Conservation (phyloP, 2,113 vertebrate species). For the Chloropsis cyanopogon region DNA sequence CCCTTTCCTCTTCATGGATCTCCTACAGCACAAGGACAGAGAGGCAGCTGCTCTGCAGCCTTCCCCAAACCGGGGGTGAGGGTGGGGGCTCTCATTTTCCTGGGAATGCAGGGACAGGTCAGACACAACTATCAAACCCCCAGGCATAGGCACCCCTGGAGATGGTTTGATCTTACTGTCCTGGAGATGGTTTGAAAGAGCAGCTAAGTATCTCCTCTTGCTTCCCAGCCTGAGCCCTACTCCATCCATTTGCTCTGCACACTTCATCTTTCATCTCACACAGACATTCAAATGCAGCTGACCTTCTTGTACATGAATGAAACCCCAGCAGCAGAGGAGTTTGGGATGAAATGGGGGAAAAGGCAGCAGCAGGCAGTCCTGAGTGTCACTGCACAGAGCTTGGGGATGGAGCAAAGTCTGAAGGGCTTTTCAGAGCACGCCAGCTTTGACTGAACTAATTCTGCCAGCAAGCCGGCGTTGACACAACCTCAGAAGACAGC, state of each 20-base stretch:
- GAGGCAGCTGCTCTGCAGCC: background rate
- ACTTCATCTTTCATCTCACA: background rate
- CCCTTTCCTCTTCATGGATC: background rate
- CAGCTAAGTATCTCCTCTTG: background rate
- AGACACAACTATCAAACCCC: background rate
- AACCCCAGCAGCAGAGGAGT: background rate
- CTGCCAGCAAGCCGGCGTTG: background rate
- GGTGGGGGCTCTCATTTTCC: background rate
- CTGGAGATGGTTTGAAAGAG: background rate
- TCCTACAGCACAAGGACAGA: background rate
- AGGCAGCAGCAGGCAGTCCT: background rate
- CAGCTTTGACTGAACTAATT: conserved; percentile 26
- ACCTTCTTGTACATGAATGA: background rate
- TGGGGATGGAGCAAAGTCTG: background rate
- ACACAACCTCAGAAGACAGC: conserved; percentile 28
- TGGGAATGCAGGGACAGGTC: background rate
- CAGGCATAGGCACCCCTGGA: background rate
- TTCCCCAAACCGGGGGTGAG: fast-evolving
- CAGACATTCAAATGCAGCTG: background rate
- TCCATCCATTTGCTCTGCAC: background rate
- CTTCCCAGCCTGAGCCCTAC: background rate
- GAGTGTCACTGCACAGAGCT: background rate
- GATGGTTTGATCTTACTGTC: background rate
- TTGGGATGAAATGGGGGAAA: background rate
- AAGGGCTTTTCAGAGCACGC: conserved; percentile 16